Evolutionary conservation across 1,140 invertebrate genomes (phyloP), one percentile per base, ranked within the genome.

Genomic region (Anastrepha ludens): DNA sequence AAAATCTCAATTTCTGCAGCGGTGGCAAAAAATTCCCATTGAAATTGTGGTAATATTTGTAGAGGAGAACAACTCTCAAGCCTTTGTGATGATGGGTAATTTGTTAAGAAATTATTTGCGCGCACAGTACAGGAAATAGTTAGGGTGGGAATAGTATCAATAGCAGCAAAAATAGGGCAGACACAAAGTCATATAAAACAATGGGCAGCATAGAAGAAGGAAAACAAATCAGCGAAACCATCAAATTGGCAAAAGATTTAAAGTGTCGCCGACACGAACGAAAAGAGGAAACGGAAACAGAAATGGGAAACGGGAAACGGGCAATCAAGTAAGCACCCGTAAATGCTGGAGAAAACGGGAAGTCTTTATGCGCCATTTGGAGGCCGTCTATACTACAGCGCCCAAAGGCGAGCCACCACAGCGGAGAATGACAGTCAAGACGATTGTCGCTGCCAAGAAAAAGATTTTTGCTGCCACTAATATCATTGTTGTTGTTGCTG

Each of bases 191-290:
- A 29, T 55, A 55, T 55, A 81, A 81, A 81, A 20, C 74, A 81
- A 81, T 55, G 74, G n/a, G 44, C 17, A 55, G 47, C 74, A 15
- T 8, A 2, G 6, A 50, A 29, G 8, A 55, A 17, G 47, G 8
- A 81, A 81, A 55, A 20, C 74, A 58, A 55, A 50, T 9, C 9
- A 6, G 11, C 17, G n/a, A 81, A 55, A 81, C 74, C 47, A 47
- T 15, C n/a, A 81, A 55, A 81, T 81, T 81, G 74, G 74, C 47
- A 20, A 81, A 74, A 81, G 74, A 81, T 20, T 81, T 55, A 47
- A 3, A 55, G 44, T 3, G 17, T 3, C 17, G 47, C 41, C 44
- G 74, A 44, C 44, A 55, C 15, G 13, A 13, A 55, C 13, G 74
- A 47, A 55, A 81, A 20, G 47, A 81, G 74, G 74, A 58, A 81